Evolutionary conservation across 2,888 invertebrate species (phyloP), one percentile per base, ranked within the genome.

Genomic region (Eupithecia inturbata): DNA sequence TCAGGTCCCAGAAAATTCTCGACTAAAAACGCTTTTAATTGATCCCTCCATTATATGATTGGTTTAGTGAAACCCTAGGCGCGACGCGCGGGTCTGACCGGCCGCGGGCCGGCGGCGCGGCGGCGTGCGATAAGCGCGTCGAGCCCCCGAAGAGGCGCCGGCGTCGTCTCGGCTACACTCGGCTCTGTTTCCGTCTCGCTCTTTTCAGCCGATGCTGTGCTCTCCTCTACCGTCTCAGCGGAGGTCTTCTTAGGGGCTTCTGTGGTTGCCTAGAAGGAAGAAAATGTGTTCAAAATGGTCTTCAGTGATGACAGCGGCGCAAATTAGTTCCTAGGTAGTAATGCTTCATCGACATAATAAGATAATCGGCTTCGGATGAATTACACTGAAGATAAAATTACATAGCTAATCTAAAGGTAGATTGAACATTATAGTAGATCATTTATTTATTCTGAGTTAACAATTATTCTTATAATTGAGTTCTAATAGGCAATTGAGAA

Each of bases 111-210:
- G 39, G 96, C 95, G 83, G 97, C 94, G 86, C 97, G 96, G 81
- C 97, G 94, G 67, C 96, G 96, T 3, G 97, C 96, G 67, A 97
- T 92, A 45, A 97, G 93, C 57, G 97, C 96, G 82, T 95, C 95
- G 0, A 97, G 90, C 0, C 96, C 96, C 76, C 95, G 95, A 41
- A 96, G 95, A 72, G 95, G 94, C 75, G 96, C 95, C 39, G 95
- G 90, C 71, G 96, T 96, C 49, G 93, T 94, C 80, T 93, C 92
- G 5, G 82, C 83, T 1, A 88, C 84, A 26, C 85, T 81, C 4
- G 91, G 85, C 74, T 92, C 93, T 10, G 95, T 93, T 74, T 93
- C 92, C 1, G 91, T 89, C 79, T 92, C 95, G 33, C 86, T 88
- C 77, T 88, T 90, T 80, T 92, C 92, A 2, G 60, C 73, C 1